Evolutionary conservation across 1,140 invertebrate genomes (phyloP), one percentile per base, ranked within the genome.

Genomic region (Diabrotica virgifera): DNA sequence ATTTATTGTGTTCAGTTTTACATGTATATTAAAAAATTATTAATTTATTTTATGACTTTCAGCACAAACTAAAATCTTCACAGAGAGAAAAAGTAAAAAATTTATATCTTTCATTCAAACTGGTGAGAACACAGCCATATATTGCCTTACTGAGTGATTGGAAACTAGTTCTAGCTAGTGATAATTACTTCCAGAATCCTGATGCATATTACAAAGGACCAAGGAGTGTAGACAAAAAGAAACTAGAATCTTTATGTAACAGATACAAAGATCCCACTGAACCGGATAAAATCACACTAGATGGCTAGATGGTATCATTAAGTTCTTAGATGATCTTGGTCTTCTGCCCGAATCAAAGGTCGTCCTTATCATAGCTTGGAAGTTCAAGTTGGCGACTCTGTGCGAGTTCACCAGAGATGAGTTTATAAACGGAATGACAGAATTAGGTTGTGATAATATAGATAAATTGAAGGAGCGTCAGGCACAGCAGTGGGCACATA

Each of bases 131-230:
- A 96, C 94, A 64, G 96, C 96, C 14, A 96, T 98, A 77, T 93
- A 90, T 79, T 98, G 95, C 80, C 81, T 97, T 54, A 84, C 89
- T 10, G 80, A 96, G 97, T 84, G 96, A 98, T 80, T 98, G 96
- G 96, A 98, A 98, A 82, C 81, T 99, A 71, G 96, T 98, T 77
- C 81, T 96, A 72, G 96, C 96, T 13, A 95, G 94, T 71, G 96
- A 99, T 79, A 96, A 96, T 81, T 98, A 95, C 81, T 99, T 97
- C 82, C 94, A 97, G 84, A 95, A 96, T 84, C 95, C 96, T 52
- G 92, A 96, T 78, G 85, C 89, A n/a, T 95, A 94, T 81, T 93
- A 88, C 79, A 90, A 90, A 73, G 93, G 94, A 78, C 83, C 87
- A 12, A 88, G 87, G 79, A 83, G 83, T 70, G 85, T 95, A 36